Base-by-base conservation (phyloP, 2,888 invertebrate genomes). In the Neuroscelio doddi region DNA sequence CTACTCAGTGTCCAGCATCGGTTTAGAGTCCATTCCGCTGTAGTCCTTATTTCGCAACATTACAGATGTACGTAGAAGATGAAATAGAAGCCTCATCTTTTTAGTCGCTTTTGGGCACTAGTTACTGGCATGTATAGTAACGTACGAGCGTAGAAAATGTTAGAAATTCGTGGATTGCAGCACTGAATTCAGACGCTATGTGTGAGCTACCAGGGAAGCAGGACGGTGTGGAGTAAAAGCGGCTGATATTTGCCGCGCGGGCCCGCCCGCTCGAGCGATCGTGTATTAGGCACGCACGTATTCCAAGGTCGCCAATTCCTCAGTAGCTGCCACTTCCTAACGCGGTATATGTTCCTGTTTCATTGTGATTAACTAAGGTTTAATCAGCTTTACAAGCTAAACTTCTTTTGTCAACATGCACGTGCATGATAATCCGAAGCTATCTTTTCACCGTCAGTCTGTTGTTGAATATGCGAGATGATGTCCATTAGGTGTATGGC, bases 321-420 rank as follows among this genome's bases (percentile, higher is more conserved):
- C 14, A 10, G 53, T 27, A 42, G 8, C 16, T 10, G 15, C 30
- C 10, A 61, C 56, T 53, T 64, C 34, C 34, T 4, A 3, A 5
- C 4, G 8, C 26, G 64, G 63, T 70, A 78, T 82, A 72, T 57
- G 65, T 24, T 68, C 79, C 76, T 77, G 73, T 44, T 80, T 71
- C 61, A 68, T 82, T 80, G 79, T 82, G 82, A 82, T 82, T 82
- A 82, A 82, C 80, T 80, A 80, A 82, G 82, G 82, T 82, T 82
- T 82, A 82, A 82, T 82, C 82, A 81, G 81, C 82, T 82, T 82
- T 82, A 80, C 81, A 80, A 80, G 82, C 82, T 80, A 81, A 81
- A 82, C 81, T 81, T 80, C 80, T 79, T 81, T 81, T 80, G 79
- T 80, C 81, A 80, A 79, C 81, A 78, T 80, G 80, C 80, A 78